Evolutionary conservation across 2,113 vertebrate species (phyloP).

Genomic region (Oceanites oceanicus): DNA sequence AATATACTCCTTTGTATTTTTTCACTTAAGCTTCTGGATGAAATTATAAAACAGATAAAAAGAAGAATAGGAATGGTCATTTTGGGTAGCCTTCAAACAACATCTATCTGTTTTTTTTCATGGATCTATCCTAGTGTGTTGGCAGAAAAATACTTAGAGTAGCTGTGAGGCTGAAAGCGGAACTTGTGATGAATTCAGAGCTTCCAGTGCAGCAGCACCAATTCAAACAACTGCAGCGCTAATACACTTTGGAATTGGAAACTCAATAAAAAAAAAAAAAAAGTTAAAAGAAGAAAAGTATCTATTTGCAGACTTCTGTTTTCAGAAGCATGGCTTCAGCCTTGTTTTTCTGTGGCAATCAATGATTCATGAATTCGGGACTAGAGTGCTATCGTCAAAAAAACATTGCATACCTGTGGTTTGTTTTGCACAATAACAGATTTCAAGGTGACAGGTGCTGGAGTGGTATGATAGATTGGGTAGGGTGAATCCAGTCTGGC

Average conservation of each 20-base stretch:
- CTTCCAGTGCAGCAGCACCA: not conserved
- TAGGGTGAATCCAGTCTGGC: constrained; percentile 22
- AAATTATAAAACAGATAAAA: not conserved
- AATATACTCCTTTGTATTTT: not conserved
- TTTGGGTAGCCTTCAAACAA: constrained; percentile 6
- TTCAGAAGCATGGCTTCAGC: constrained; percentile 37
- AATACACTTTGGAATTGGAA: constrained; percentile 27
- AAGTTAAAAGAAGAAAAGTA: not conserved
- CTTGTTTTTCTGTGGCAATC: constrained; percentile 59
- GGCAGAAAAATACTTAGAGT: constrained; percentile 22
- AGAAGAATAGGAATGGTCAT: not conserved
- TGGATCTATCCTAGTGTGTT: not conserved
- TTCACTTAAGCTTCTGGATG: not conserved
- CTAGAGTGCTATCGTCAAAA: constrained; percentile 13
- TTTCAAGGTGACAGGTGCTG: constrained; percentile 54
- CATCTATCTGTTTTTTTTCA: not conserved
- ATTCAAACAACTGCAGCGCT: constrained; percentile 2
- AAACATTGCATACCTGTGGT: constrained; percentile 50
- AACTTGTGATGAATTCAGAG: constrained; percentile 38
- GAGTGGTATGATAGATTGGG: constrained; percentile 22
- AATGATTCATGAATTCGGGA: constrained; percentile 55
- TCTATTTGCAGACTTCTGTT: constrained; percentile 34
- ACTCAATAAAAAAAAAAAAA: not conserved
- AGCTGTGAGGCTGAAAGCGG: not conserved
- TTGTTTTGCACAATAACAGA: constrained; percentile 60